Percentiles rank a stretch among this genome's conserved stretches.
phyloP scores from a whole-genome alignment of 2,113 vertebrate genomes.

The Tautogolabrus adspersus region DNA sequence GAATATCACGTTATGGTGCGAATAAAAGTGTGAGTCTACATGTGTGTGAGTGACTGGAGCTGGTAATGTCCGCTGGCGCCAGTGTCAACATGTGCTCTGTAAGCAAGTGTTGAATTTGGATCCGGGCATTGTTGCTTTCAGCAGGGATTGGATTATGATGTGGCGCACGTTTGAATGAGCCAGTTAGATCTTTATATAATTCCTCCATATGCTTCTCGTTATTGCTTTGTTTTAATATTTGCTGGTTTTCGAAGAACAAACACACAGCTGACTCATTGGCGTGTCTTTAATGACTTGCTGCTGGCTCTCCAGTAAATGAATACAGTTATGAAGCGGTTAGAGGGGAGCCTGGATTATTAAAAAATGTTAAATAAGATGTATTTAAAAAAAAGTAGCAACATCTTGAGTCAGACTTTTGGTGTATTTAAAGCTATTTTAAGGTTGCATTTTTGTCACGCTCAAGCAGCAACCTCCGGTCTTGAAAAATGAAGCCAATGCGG shows the following conservation, averaged over 20 bases:
- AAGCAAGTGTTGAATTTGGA: constrained; percentile 75
- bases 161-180: constrained; percentile 63
- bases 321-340: constrained; percentile 45
- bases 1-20: constrained; percentile 34
- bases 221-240: constrained; percentile 54
- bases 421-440: no score
- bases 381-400: no score
- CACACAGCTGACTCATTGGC: constrained; percentile 46
- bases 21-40: constrained; percentile 12
- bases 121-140: constrained; percentile 61
- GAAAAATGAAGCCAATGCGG: no score
- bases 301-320: constrained; percentile 62
- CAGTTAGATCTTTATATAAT: constrained; percentile 51
- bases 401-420: no score
- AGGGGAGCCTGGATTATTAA: constrained; percentile 21
- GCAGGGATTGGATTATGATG: constrained; percentile 70
- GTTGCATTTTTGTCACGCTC: no score
- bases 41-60: constrained; percentile 26
- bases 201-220: constrained; percentile 66
- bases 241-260: constrained; percentile 39
- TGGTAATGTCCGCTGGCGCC: constrained; percentile 42
- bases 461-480: no score
- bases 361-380: no score
- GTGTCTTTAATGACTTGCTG: constrained; percentile 63
- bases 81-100: constrained; percentile 65